Evolutionary conservation across 2,113 vertebrate genomes (phyloP).

Genomic region (Trachemys scripta): DNA sequence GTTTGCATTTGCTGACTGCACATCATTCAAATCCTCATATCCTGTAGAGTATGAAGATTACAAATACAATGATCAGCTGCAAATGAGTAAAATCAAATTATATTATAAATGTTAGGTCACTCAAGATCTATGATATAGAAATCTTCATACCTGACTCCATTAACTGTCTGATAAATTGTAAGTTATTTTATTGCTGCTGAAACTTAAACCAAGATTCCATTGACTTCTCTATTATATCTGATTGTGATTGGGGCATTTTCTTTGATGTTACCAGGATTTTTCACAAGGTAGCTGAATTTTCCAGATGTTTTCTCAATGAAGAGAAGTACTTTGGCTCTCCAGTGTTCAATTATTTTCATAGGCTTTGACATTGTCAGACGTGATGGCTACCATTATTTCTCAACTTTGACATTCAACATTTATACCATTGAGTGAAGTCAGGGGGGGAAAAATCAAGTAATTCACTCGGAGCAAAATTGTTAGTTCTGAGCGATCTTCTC

Average conservation of each 20-base stretch:
- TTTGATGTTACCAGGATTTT: background rate
- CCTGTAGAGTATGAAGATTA: background rate
- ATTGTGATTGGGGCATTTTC: background rate
- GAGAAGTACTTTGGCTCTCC: background rate
- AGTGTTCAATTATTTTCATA: background rate
- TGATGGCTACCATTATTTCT: background rate
- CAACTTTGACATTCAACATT: background rate
- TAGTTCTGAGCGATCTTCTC: background rate
- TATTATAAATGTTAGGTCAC: background rate
- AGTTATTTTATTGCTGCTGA: background rate
- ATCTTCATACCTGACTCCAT: background rate
- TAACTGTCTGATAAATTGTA: background rate
- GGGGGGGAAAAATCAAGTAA: background rate
- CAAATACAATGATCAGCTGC: background rate
- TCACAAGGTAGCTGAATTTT: slow-evolving; percentile 3
- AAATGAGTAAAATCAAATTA: background rate
- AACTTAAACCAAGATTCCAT: background rate
- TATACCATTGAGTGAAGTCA: background rate
- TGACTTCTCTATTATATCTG: background rate
- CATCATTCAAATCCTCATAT: too few species aligned
- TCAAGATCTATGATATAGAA: background rate
- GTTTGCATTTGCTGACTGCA: background rate
- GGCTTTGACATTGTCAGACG: background rate
- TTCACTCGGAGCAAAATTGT: background rate
- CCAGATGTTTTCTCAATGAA: slow-evolving; percentile 9